A percentile compares a stretch with the other conserved stretches of the same genome.
These are phyloP conservation scores for Melanogrammus aeglefinus DNA, from an alignment of 2,797 vertebrate species.

Conservation along the genomic window DNA sequence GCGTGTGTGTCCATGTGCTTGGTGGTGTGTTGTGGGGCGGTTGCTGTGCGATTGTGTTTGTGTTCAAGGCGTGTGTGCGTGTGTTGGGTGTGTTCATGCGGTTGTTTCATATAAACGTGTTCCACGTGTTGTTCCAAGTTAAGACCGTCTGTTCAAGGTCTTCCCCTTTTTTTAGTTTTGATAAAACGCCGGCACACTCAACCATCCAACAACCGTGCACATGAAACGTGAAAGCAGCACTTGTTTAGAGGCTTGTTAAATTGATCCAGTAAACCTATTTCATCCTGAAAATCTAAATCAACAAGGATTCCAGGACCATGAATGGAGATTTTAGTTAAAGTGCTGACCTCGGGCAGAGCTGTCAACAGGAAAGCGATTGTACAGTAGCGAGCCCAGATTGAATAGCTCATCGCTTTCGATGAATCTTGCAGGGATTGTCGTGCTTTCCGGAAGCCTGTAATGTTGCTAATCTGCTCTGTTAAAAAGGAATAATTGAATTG, in stretches of 20 bases:
- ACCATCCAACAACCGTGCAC: too few species aligned
- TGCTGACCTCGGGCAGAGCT: not conserved
- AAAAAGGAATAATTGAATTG: not conserved
- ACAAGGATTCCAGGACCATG: not conserved
- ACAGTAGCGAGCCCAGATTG: constrained; percentile 11
- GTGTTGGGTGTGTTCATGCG: too few species aligned
- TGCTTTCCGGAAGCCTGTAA: not conserved
- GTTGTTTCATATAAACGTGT: too few species aligned
- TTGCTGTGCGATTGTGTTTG: too few species aligned
- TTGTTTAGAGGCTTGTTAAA: not conserved
- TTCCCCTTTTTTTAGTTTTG: not conserved
- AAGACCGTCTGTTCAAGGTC: too few species aligned
- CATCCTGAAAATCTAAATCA: not conserved
- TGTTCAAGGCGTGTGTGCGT: too few species aligned
- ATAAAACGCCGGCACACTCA: not conserved
- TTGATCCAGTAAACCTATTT: not conserved
- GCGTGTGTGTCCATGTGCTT: too few species aligned
- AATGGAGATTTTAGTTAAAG: not conserved
- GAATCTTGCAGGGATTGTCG: not conserved
- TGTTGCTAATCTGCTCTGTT: constrained; percentile 1
- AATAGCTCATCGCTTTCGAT: not conserved
- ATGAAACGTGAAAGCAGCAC: not conserved
- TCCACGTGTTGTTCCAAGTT: too few species aligned
- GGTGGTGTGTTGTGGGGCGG: too few species aligned
- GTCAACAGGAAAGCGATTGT: not conserved